These are phyloP conservation scores for Germaria angustata DNA, from an alignment of 2,888 invertebrate genomes.

Conservation along the genomic window DNA sequence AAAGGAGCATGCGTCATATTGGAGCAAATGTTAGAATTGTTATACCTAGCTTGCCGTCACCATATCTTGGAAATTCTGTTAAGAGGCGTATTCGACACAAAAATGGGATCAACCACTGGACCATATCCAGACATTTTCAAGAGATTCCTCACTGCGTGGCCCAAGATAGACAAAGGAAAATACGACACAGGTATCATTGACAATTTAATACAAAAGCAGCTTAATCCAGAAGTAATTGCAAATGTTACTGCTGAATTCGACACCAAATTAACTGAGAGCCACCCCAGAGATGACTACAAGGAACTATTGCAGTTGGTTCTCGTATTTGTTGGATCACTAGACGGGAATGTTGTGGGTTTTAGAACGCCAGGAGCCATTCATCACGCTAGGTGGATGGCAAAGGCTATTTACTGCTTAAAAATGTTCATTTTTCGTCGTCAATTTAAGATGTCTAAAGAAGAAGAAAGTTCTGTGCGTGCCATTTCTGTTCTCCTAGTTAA, in stretches of 20 bases:
- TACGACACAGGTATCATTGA: conserved; percentile 30
- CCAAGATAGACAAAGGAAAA: conserved; percentile 28
- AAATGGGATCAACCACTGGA: conserved; percentile 35
- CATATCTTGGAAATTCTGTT: conserved; percentile 23
- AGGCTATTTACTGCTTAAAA: conserved; percentile 2
- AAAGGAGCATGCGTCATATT: conserved; percentile 22
- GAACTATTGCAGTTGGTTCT: not conserved
- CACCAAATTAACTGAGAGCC: conserved; percentile 1
- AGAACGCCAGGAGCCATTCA: conserved; percentile 2
- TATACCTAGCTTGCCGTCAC: conserved; percentile 12
- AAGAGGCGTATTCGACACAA: conserved; percentile 9
- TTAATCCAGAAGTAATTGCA: conserved; percentile 32
- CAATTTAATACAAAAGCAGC: conserved; percentile 25
- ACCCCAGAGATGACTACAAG: not conserved
- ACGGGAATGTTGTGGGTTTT: conserved; percentile 22
- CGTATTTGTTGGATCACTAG: not conserved
- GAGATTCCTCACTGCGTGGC: conserved; percentile 21
- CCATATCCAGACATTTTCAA: conserved; percentile 26
- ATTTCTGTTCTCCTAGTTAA: conserved; percentile 2
- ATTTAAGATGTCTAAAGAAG: conserved; percentile 12
- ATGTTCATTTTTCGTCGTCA: conserved; percentile 21
- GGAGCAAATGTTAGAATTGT: not conserved
- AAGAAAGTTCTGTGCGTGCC: too few relatives aligned
- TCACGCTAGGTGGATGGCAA: not conserved
- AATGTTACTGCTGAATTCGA: not conserved